A percentile compares a stretch with the other conserved stretches of the same genome.
These are phyloP conservation scores for Callinectes sapidus DNA, from an alignment of 2,888 invertebrate species.

Conservation along the genomic window DNA sequence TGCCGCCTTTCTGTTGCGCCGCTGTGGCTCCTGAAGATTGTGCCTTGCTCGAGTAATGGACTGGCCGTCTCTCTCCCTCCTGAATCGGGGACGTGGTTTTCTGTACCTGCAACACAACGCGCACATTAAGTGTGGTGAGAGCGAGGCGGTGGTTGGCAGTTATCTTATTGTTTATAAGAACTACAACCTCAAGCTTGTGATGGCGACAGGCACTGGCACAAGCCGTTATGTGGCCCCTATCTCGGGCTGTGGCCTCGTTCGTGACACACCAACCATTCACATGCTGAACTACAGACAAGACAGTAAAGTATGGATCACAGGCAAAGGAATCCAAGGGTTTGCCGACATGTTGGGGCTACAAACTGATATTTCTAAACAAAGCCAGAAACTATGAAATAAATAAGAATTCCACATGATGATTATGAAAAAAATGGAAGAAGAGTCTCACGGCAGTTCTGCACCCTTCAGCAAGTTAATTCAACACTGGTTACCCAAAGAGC, in stretches of 20 bases:
- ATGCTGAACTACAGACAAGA: conserved; percentile 64
- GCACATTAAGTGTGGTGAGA: conserved; percentile 10
- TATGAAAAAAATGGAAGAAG: conserved; percentile 32
- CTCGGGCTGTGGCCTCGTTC: conserved; percentile 56
- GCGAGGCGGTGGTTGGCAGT: neutral
- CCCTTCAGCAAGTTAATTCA: conserved; percentile 43
- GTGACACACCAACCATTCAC: conserved; percentile 64
- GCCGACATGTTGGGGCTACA: conserved; percentile 64
- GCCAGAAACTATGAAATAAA: conserved; percentile 51
- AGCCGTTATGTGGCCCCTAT: conserved; percentile 55
- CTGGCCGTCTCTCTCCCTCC: conserved; percentile 74
- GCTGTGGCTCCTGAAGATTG: conserved; percentile 33
- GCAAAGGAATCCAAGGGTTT: conserved; percentile 63
- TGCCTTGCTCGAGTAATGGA: conserved; percentile 73
- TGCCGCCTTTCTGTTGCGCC: conserved; percentile 70
- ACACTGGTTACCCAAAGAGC: neutral
- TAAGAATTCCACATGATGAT: conserved; percentile 41
- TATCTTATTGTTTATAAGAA: conserved; percentile 41
- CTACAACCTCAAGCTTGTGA: conserved; percentile 63
- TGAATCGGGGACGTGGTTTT: conserved; percentile 75
- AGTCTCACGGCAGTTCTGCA: conserved; percentile 44
- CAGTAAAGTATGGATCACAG: conserved; percentile 65
- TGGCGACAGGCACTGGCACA: conserved; percentile 68
- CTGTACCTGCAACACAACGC: conserved; percentile 61
- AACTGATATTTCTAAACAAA: conserved; percentile 54